phyloP scores from a whole-genome alignment of 2,797 vertebrate species.

The Schizothorax lantsangensis region DNA sequence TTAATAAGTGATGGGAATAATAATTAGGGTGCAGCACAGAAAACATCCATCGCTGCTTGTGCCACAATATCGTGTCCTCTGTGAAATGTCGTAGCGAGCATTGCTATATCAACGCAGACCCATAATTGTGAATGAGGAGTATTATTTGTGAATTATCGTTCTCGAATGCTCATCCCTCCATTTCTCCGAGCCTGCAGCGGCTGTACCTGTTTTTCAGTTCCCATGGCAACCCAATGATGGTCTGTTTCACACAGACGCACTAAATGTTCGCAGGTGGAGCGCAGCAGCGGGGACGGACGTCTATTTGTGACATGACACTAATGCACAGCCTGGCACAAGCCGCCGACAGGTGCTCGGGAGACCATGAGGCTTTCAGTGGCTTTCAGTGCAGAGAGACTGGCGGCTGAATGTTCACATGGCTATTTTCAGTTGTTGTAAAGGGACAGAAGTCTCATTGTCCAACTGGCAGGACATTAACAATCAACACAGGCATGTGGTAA shows the following conservation, averaged over 20 bases:
- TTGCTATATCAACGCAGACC: background rate
- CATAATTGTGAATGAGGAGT: conserved; percentile 7
- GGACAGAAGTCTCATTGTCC: conserved; percentile 8
- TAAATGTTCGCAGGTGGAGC: conserved; percentile 47
- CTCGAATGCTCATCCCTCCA: background rate
- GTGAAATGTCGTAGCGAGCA: background rate
- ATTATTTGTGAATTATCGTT: conserved; percentile 13
- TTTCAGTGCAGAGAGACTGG: background rate
- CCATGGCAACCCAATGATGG: conserved; percentile 51
- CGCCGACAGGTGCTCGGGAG: background rate
- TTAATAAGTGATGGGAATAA: conserved; percentile 50
- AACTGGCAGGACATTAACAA: background rate
- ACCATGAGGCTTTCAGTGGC: conserved; percentile 31
- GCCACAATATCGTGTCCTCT: conserved; percentile 15
- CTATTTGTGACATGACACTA: conserved; percentile 17
- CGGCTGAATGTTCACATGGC: background rate
- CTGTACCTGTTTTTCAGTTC: conserved; percentile 48
- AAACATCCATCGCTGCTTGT: conserved; percentile 2
- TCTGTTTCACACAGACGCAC: conserved; percentile 30
- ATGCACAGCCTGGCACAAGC: conserved; percentile 29
- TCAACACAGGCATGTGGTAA: background rate
- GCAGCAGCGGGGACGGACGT: background rate
- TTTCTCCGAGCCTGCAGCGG: conserved; percentile 3
- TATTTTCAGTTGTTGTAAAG: background rate
- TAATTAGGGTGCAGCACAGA: conserved; percentile 24